A percentile compares a stretch with the other conserved stretches of the same genome.
Evolutionary conservation across 35 echinoderm and acorn worm species (phyloP).

Genomic region (Apostichopus californicus): DNA sequence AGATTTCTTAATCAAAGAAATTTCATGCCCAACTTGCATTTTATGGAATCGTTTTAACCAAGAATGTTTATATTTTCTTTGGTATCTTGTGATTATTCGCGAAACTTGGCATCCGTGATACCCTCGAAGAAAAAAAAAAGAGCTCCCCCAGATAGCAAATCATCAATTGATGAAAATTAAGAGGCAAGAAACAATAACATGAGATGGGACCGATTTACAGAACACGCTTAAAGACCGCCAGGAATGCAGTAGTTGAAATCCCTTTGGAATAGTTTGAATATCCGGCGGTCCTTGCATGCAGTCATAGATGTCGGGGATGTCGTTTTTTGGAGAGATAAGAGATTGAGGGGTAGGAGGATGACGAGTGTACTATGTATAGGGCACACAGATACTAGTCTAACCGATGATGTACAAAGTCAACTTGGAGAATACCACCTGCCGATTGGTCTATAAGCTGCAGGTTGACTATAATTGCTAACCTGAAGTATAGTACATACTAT

Average conservation of each 20-base stretch:
- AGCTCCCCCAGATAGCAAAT: neutral
- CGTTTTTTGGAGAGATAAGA: neutral
- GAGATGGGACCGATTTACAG: slow-evolving; percentile 1
- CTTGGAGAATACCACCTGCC: slow-evolving; percentile 33
- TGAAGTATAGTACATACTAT: no score
- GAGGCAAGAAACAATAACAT: slow-evolving; percentile 6
- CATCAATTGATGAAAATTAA: neutral
- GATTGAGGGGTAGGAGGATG: neutral
- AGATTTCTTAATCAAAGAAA: neutral
- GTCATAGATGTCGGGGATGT: neutral
- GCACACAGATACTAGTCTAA: neutral
- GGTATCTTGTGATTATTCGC: neutral
- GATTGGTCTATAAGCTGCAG: neutral
- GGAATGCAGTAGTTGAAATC: slow-evolving; percentile 32
- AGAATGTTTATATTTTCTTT: neutral
- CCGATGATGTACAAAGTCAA: neutral
- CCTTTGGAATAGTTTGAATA: slow-evolving; percentile 24
- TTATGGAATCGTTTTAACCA: neutral
- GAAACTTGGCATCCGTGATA: neutral
- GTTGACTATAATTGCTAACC: no score
- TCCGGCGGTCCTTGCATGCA: neutral
- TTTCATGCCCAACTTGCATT: neutral
- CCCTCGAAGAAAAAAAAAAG: neutral
- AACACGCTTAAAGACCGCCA: slow-evolving; percentile 23
- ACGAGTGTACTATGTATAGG: neutral